Evolutionary conservation across 2,113 vertebrate species (phyloP), one percentile per base, ranked within the genome.

Genomic region (Prolemur simus): DNA sequence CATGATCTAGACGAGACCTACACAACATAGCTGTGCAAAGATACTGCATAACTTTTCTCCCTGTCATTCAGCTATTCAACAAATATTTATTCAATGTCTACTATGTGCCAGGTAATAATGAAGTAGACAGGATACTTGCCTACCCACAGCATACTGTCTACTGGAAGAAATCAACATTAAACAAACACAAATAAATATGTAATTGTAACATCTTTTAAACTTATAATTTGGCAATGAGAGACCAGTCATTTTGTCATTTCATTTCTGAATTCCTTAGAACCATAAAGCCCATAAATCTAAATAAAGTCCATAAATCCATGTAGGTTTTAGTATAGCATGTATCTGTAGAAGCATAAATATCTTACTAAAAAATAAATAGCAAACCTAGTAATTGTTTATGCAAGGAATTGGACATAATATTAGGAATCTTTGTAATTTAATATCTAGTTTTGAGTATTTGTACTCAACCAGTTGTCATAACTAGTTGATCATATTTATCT

Each of bases 401-500:
- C 13, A 85, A 71, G 54, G 4, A 29, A 60, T 29, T 74, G 86
- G 17, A 69, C 64, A 68, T 58, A 68, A 66, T 77, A n/a, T 83
- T 58, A 87, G 81, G 80, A 80, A 15, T 94, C 39, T 91, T 42
- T 83, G 1, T 58, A 56, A 89, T 34, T 82, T 87, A 83, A n/a
- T 74, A 45, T 64, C 47, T 49, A 60, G 14, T 45, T 11, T 81
- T 39, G 60, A 83, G 29, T 89, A 20, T 88, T 94, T 92, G 58
- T 42, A 64, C 47, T 87, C 77, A 60, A 74, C 66, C 47, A 74
- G 13, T 74, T 93, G 68, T 94, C 47, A 20, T 56, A 42, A 88
- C 47, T 85, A 76, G 14, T 54, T 68, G 78, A n/a, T 89, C 78
- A 47, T 84, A 78, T 71, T 89, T 94, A 56, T 80, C 69, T 95